Evolutionary conservation across 2,113 vertebrate species (phyloP).

Genomic region (Corapipo altera): DNA sequence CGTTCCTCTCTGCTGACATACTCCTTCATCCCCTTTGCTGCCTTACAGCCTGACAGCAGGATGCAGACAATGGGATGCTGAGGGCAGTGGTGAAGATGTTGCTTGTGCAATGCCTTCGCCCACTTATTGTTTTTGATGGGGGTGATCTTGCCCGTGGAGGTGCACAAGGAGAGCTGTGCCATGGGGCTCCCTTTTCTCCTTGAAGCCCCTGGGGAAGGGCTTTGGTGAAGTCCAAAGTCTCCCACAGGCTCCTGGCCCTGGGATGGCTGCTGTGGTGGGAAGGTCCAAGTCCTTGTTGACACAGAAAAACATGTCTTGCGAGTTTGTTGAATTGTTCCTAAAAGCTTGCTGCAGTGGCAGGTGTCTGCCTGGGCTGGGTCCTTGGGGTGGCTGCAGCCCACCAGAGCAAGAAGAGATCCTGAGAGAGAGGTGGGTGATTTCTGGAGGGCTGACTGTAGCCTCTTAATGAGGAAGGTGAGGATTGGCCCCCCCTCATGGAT

Average conservation of each 20-base stretch:
- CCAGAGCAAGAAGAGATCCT: not conserved
- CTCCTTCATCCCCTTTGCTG: not conserved
- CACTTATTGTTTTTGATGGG: not conserved
- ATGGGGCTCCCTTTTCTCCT: not conserved
- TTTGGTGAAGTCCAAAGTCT: conserved; percentile 23
- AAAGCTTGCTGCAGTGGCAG: not conserved
- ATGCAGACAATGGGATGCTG: not conserved
- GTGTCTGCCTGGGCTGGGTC: not conserved
- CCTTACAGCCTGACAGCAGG: not conserved
- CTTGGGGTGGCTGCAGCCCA: not conserved
- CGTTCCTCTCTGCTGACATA: rapidly evolving
- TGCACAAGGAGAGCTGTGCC: rapidly evolving
- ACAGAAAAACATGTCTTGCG: conserved; percentile 1
- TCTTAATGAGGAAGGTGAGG: not conserved
- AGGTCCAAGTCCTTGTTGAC: conserved; percentile 64
- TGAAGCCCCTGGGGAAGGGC: not conserved
- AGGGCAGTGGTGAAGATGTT: not conserved
- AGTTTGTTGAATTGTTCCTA: conserved; percentile 14
- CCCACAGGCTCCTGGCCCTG: not conserved
- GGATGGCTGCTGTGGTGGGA: not conserved
- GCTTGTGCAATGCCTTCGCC: rapidly evolving
- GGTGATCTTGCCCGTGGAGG: rapidly evolving
- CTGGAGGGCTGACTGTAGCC: not conserved
- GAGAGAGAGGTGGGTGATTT: not conserved
- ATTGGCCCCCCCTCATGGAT: not conserved